Conservation (phyloP, 2,888 invertebrate species). For the Azorinus chamasolen region DNA sequence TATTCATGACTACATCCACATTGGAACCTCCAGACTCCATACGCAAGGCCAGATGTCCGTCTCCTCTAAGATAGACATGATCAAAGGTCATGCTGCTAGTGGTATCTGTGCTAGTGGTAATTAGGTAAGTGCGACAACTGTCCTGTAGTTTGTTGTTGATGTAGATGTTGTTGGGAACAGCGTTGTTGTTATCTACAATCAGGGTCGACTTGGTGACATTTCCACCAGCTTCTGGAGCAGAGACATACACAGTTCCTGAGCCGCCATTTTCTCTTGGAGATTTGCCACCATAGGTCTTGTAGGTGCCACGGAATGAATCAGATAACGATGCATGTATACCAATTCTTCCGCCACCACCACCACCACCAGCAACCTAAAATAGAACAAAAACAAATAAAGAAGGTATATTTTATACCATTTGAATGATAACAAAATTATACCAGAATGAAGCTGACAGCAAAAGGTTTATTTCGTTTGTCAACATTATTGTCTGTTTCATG, state of each 20-base stretch:
- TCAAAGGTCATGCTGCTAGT: slow-evolving; percentile 57
- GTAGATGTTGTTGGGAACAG: slow-evolving; percentile 62
- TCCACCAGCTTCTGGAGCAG: slow-evolving; percentile 35
- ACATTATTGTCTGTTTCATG: too few species aligned
- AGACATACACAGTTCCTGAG: slow-evolving; percentile 74
- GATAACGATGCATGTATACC: slow-evolving; percentile 65
- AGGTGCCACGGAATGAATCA: slow-evolving; percentile 62
- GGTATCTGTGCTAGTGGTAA: slow-evolving; percentile 43
- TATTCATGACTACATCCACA: slow-evolving; percentile 53
- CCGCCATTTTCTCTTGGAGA: slow-evolving; percentile 72
- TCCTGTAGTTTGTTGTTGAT: slow-evolving; percentile 61
- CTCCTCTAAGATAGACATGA: slow-evolving; percentile 66
- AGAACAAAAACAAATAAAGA: too few species aligned
- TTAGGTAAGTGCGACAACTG: slow-evolving; percentile 69
- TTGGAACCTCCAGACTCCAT: slow-evolving; percentile 39
- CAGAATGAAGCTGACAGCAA: too few species aligned
- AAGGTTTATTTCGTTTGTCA: too few species aligned
- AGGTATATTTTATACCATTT: too few species aligned
- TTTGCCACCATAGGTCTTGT: slow-evolving; percentile 70
- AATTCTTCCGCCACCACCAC: slow-evolving; percentile 79
- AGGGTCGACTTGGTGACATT: slow-evolving; percentile 36
- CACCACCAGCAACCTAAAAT: slow-evolving; percentile 70
- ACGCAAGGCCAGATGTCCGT: slow-evolving; percentile 70
- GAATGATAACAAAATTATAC: too few species aligned
- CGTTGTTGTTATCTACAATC: slow-evolving; percentile 70